These are phyloP conservation scores for Manis javanica DNA, from an alignment of 2,797 vertebrate species.

Conservation along the genomic window DNA sequence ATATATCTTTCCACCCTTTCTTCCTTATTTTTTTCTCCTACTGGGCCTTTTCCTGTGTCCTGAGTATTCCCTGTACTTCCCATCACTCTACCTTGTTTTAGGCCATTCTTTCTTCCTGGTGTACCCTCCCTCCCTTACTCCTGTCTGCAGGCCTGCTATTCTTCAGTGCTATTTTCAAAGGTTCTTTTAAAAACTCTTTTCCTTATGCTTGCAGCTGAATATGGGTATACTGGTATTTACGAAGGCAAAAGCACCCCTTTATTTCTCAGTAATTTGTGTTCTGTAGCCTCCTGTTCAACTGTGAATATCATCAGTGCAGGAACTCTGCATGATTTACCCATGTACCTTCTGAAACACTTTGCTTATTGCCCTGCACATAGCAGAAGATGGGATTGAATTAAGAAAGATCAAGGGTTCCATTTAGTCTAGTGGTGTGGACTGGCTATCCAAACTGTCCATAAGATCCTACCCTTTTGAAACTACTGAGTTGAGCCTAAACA, in stretches of 20 bases:
- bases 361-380: not conserved
- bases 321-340: not conserved
- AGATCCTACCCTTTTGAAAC: not conserved
- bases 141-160: not conserved
- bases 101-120: not conserved
- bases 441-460: not conserved
- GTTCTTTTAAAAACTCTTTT: slow-evolving; percentile 34
- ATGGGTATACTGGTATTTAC: slow-evolving; percentile 36
- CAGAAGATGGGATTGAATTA: not conserved
- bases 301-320: slow-evolving; percentile 6
- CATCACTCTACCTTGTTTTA: not conserved
- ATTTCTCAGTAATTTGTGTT: slow-evolving; percentile 60
- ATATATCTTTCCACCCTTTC: not conserved
- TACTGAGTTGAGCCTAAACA: not conserved
- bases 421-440: not conserved
- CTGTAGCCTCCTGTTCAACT: not conserved
- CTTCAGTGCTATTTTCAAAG: slow-evolving; percentile 18
- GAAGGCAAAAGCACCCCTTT: slow-evolving; percentile 29
- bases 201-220: slow-evolving; percentile 5
- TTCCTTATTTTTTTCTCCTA: not conserved
- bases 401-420: not conserved
- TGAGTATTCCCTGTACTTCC: not conserved
- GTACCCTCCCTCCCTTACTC: not conserved
- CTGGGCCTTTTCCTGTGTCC: not conserved
- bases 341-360: slow-evolving; percentile 34